Percentiles rank a stretch among this genome's conserved stretches.
phyloP scores from a whole-genome alignment of 2,797 vertebrate species.

The Labroides dimidiatus region DNA sequence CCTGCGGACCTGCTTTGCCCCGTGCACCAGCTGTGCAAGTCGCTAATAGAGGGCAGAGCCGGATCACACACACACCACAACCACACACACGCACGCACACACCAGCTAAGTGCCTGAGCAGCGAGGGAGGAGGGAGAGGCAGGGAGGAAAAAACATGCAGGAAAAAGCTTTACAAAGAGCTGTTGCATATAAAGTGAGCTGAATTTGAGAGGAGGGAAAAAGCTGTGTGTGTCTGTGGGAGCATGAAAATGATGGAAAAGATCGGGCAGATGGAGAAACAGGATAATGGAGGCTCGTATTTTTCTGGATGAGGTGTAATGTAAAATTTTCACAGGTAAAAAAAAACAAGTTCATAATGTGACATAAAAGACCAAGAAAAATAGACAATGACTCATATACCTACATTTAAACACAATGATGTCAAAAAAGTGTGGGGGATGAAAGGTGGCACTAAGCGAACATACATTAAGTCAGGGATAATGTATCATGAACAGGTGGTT shows the following conservation, averaged over 20 bases:
- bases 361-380: no score
- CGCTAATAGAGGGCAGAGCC: conserved; percentile 60
- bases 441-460: no score
- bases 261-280: conserved; percentile 1
- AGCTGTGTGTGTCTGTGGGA: conserved; percentile 2
- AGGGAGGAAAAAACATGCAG: conserved; percentile 24
- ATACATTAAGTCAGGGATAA: no score
- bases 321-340: no score
- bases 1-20: conserved; percentile 33
- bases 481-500: no score
- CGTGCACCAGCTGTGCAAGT: conserved; percentile 44
- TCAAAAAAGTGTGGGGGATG: no score
- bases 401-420: no score
- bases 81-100: conserved; percentile 3
- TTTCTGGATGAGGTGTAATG: conserved; percentile 7
- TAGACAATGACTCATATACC: no score
- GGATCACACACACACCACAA: conserved; percentile 9
- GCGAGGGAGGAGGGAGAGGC: conserved; percentile 9
- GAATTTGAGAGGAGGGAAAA: conserved; percentile 23
- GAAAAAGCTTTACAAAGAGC: conserved; percentile 23
- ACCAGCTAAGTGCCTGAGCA: conserved; percentile 29
- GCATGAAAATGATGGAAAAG: not conserved
- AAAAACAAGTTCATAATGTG: no score
- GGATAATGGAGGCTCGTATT: not conserved
- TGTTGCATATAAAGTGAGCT: conserved; percentile 25